phyloP scores from a whole-genome alignment of 2,888 invertebrate genomes.

The Gari tellinella region DNA sequence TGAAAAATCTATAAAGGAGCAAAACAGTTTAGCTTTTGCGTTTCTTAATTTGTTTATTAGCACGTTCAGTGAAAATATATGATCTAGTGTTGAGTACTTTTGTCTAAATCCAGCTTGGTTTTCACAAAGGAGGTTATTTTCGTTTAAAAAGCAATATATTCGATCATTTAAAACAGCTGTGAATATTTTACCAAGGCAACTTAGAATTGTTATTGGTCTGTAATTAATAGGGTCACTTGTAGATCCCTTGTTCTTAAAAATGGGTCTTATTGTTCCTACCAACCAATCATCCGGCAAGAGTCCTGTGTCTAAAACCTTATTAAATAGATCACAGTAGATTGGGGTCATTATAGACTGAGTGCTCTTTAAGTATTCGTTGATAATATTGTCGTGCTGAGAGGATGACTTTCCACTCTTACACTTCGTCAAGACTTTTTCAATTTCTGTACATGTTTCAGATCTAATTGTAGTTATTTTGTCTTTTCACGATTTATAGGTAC shows the following conservation, averaged over 20 bases:
- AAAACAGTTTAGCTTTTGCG: slow-evolving; percentile 4
- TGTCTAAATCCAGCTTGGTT: too few relatives aligned
- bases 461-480: too few relatives aligned
- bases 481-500: too few relatives aligned
- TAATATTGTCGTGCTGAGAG: not conserved
- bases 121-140: slow-evolving; percentile 1
- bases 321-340: slow-evolving; percentile 7
- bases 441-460: too few relatives aligned
- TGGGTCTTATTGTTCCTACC: slow-evolving; percentile 9
- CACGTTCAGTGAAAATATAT: too few relatives aligned
- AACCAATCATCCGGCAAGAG: slow-evolving; percentile 9
- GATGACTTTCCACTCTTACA: slow-evolving; percentile 4
- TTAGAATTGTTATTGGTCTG: slow-evolving; percentile 12
- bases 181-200: slow-evolving; percentile 35
- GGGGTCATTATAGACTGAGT: not conserved
- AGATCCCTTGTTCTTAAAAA: slow-evolving; percentile 17
- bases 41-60: not conserved
- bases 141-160: slow-evolving; percentile 7
- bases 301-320: slow-evolving; percentile 5
- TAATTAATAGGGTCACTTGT: slow-evolving; percentile 1
- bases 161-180: slow-evolving; percentile 24
- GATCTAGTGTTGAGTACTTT: too few relatives aligned
- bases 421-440: too few relatives aligned
- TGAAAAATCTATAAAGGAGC: slow-evolving; percentile 5
- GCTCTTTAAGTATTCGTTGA: slow-evolving; percentile 17